phyloP scores from a whole-genome alignment of 2,797 vertebrate species.

The Falco naumanni region DNA sequence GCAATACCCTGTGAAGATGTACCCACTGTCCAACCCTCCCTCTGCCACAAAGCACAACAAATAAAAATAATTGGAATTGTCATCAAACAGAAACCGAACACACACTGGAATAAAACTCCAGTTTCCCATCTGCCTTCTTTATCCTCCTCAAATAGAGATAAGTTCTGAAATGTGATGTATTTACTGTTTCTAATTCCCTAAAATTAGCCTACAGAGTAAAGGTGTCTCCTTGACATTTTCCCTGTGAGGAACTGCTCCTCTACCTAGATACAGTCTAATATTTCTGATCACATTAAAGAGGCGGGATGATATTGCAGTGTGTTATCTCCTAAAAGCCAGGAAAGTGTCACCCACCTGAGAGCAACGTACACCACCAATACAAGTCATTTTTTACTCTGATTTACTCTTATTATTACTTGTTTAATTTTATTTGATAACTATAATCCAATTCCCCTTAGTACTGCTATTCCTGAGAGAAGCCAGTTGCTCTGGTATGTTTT shows the following conservation, averaged over 20 bases:
- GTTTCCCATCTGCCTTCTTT: background rate
- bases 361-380: background rate
- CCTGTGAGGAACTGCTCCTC: background rate
- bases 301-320: background rate
- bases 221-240: background rate
- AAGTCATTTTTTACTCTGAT: background rate
- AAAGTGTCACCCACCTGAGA: background rate
- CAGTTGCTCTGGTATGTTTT: background rate
- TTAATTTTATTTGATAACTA: background rate
- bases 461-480: background rate
- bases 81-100: slow-evolving; percentile 29
- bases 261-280: background rate
- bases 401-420: background rate
- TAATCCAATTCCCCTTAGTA: background rate
- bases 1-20: background rate
- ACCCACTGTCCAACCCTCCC: background rate
- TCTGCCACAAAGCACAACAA: slow-evolving; percentile 34
- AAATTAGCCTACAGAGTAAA: background rate
- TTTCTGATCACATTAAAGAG: background rate
- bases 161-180: background rate
- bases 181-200: background rate
- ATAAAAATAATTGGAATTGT: background rate
- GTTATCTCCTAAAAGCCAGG: background rate
- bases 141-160: background rate
- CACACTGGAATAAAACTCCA: background rate